phyloP scores from a whole-genome alignment of 1,140 invertebrate species.

The Magallana angulata region DNA sequence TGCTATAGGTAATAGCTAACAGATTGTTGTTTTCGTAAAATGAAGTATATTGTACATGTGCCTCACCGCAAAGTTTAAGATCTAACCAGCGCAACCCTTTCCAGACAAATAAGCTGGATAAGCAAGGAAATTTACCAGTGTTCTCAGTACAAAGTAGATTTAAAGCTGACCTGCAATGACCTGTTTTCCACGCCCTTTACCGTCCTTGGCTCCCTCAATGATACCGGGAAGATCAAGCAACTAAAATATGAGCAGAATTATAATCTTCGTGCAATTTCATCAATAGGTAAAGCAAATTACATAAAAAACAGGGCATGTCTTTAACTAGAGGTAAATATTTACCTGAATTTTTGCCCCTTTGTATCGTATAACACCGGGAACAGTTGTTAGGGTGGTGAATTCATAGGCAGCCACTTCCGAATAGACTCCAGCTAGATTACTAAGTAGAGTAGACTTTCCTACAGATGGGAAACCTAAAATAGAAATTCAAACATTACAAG shows the following conservation, averaged over 20 bases:
- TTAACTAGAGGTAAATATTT: too few relatives aligned
- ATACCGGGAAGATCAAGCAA: slow-evolving; percentile 99
- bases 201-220: slow-evolving; percentile 99
- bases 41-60: too few relatives aligned
- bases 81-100: too few relatives aligned
- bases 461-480: slow-evolving; percentile 96
- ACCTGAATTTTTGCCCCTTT: slow-evolving; percentile 99
- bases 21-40: too few relatives aligned
- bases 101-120: too few relatives aligned
- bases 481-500: slow-evolving; percentile 42
- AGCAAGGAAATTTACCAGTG: too few relatives aligned
- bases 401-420: slow-evolving; percentile 99
- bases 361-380: slow-evolving; percentile 99
- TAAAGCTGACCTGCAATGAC: slow-evolving; percentile 90
- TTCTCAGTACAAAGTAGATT: too few relatives aligned
- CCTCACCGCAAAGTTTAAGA: too few relatives aligned
- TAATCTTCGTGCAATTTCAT: slow-evolving; percentile 48
- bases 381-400: slow-evolving; percentile 99
- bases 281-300: too few relatives aligned
- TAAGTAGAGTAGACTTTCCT: slow-evolving; percentile 98
- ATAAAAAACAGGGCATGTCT: too few relatives aligned
- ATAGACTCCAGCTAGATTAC: slow-evolving; percentile 98
- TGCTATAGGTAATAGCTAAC: too few relatives aligned
- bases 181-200: slow-evolving; percentile 98
- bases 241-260: slow-evolving; percentile 80